Evolutionary conservation across 1,140 invertebrate species (phyloP), one percentile per base, ranked within the genome.

Genomic region (Pentalonia nigronervosa): DNA sequence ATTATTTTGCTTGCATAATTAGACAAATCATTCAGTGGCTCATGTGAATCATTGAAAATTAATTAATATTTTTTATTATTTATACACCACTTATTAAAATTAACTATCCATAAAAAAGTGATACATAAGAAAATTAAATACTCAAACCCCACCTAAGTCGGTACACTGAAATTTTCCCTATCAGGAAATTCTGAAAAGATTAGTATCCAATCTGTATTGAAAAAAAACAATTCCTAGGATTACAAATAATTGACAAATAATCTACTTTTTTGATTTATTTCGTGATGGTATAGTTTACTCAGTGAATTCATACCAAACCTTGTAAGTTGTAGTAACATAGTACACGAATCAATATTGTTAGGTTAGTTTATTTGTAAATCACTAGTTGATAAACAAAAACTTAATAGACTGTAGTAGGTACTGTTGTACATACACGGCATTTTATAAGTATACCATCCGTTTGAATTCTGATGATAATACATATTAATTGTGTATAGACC

Each of bases 401-500:
- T n/a, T n/a, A 53, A 53, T 41, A 76, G n/a, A 76, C 30, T 67
- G 14, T 67, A 76, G 17, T n/a, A 41, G 41, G 41, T 41, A 41
- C 60, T 17, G 6, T 4, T 14, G 4, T 67, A 67, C 30, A n/a
- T 14, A 67, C 60, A n/a, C 30, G 14, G n/a, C 30, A 76, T 76
- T 76, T 76, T 76, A 76, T 76, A 76, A 76, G 23, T 14, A 76
- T 56, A 25, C 36, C 23, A 41, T 41, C 21, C 34, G 8, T 83
- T 83, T 83, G 81, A 83, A 21, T 83, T 83, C 41, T 83, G 81
- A 36, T 41, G 36, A 41, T 83, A 83, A 83, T 41, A 83, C n/a
- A 83, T 36, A 36, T 36, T 83, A 83, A 83, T 83, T 83, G 81
- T 83, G 81, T 83, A 83, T 23, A 83, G 81, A 9, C 81, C 76